These are phyloP conservation scores for Luperina testacea DNA, from an alignment of 2,888 invertebrate species.

Conservation along the genomic window DNA sequence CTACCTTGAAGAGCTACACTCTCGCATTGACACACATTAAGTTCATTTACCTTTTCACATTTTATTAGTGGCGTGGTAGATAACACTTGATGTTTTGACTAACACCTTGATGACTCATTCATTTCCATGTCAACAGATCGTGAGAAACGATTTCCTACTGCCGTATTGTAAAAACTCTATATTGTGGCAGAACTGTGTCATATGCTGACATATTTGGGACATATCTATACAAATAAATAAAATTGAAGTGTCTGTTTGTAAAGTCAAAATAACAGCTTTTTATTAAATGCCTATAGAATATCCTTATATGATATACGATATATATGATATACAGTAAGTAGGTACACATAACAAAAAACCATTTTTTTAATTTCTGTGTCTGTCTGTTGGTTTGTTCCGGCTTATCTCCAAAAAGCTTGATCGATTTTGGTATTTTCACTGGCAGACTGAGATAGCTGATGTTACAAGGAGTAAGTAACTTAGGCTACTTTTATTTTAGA, in stretches of 20 bases:
- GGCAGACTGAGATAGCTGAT: background rate
- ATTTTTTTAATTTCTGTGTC: no score
- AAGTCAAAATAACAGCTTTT: no score
- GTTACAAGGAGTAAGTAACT: background rate
- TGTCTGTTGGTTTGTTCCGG: no score
- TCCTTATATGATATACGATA: no score
- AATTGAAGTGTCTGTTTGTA: background rate
- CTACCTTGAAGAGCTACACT: constrained; percentile 54
- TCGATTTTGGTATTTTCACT: background rate
- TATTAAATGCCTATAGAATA: background rate
- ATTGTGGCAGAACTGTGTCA: constrained; percentile 32
- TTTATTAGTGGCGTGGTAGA: constrained; percentile 32
- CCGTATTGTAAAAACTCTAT: constrained; percentile 25
- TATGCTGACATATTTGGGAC: constrained; percentile 30
- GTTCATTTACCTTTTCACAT: constrained; percentile 60
- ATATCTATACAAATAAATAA: background rate
- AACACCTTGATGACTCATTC: constrained; percentile 33
- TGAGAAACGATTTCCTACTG: constrained; percentile 28
- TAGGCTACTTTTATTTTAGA: background rate
- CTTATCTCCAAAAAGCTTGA: background rate
- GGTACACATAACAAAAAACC: no score
- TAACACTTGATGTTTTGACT: constrained; percentile 39
- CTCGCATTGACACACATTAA: constrained; percentile 58
- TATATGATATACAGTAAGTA: no score
- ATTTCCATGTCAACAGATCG: constrained; percentile 18